These are phyloP conservation scores for Heteromurus nitidus DNA, from an alignment of 2,888 invertebrate species.

Conservation along the genomic window DNA sequence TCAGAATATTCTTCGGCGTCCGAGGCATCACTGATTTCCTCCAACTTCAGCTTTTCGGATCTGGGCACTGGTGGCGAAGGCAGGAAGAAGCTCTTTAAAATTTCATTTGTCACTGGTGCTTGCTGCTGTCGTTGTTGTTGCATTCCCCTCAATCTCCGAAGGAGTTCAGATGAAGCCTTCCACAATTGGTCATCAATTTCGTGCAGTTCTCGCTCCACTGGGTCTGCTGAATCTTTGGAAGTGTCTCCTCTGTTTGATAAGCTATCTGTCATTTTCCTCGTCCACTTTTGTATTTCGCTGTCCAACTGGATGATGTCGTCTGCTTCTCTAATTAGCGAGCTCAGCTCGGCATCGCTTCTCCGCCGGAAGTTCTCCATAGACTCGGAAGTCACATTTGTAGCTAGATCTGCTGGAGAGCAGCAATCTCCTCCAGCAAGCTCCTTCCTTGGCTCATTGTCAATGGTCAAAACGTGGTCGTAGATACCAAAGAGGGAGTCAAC, in stretches of 20 bases:
- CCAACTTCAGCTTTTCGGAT: slow-evolving; percentile 36
- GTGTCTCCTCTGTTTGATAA: slow-evolving; percentile 18
- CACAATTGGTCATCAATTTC: slow-evolving; percentile 48
- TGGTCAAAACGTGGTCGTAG: slow-evolving; percentile 40
- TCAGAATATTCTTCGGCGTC: slow-evolving; percentile 38
- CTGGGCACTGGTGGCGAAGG: slow-evolving; percentile 31
- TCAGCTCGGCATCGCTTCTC: slow-evolving; percentile 27
- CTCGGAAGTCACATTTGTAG: neutral
- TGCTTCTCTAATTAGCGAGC: slow-evolving; percentile 37
- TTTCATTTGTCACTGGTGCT: neutral
- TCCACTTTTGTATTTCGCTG: slow-evolving; percentile 55
- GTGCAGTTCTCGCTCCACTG: slow-evolving; percentile 19
- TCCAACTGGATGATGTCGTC: slow-evolving; percentile 54
- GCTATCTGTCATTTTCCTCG: slow-evolving; percentile 33
- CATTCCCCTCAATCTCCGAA: slow-evolving; percentile 35
- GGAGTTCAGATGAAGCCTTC: slow-evolving; percentile 50
- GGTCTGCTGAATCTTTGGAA: slow-evolving; percentile 10
- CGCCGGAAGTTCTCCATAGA: slow-evolving; percentile 30
- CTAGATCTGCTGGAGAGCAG: neutral
- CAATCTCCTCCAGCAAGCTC: slow-evolving; percentile 47
- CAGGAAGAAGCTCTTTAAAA: neutral
- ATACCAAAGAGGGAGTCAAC: slow-evolving; percentile 45
- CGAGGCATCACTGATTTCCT: slow-evolving; percentile 41
- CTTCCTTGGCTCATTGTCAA: slow-evolving; percentile 20
- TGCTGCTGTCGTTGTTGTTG: slow-evolving; percentile 10